phyloP scores from a whole-genome alignment of 1,140 invertebrate species.

The Magallana ariakensis region DNA sequence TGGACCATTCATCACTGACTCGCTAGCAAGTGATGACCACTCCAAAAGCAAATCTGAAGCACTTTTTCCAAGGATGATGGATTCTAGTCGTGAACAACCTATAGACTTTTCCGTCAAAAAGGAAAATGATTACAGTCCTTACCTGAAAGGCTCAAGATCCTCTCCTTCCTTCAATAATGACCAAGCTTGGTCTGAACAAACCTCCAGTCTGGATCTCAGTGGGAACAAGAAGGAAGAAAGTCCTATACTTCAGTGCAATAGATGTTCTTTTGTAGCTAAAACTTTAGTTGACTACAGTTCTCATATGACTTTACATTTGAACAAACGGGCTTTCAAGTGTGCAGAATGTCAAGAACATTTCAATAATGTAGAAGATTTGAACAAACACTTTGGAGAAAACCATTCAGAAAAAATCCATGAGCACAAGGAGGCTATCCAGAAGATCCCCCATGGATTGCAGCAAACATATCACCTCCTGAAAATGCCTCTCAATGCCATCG shows the following conservation, averaged over 20 bases:
- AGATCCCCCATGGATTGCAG: constrained; percentile 75
- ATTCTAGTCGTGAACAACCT: constrained; percentile 61
- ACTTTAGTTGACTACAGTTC: constrained; percentile 73
- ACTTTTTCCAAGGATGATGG: not conserved
- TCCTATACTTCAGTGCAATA: constrained; percentile 65
- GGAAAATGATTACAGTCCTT: constrained; percentile 44
- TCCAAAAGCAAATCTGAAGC: not conserved
- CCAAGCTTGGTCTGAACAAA: constrained; percentile 15
- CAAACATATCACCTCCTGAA: constrained; percentile 77
- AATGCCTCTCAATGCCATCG: constrained; percentile 74
- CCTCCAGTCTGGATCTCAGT: constrained; percentile 38
- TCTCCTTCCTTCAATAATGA: constrained; percentile 39
- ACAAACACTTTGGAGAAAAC: constrained; percentile 72
- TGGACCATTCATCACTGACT: constrained; percentile 73
- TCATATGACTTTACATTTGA: constrained; percentile 75
- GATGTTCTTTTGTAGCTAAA: constrained; percentile 73
- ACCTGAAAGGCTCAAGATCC: not conserved
- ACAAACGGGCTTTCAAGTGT: constrained; percentile 76
- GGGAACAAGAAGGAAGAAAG: constrained; percentile 43
- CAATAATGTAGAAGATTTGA: constrained; percentile 74
- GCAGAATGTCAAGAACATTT: constrained; percentile 76
- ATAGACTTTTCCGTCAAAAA: constrained; percentile 75
- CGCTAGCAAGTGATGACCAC: not conserved
- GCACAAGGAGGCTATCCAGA: constrained; percentile 75
- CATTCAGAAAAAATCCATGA: constrained; percentile 74